Percentiles rank a stretch among this genome's conserved stretches.
Evolutionary conservation across 2,888 invertebrate genomes (phyloP).

Genomic region (Cephus sareptanus): DNA sequence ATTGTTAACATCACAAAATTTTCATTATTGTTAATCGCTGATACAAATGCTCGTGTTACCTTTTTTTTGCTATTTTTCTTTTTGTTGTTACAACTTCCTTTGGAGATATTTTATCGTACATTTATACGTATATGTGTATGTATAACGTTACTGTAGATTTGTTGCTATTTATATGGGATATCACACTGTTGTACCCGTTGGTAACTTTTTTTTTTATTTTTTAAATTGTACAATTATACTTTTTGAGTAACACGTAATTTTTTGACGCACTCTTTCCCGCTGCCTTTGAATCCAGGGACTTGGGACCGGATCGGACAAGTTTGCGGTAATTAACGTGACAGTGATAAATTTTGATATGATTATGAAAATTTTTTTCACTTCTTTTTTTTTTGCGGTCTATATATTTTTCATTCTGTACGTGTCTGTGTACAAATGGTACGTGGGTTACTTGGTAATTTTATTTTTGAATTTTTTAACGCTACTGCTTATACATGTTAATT

Average conservation of each 20-base stretch:
- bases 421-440: no score
- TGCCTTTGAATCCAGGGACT: slow-evolving; percentile 53
- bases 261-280: slow-evolving; percentile 30
- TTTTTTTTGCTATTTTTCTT: not conserved
- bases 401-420: not conserved
- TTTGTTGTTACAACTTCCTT: not conserved
- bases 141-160: not conserved
- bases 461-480: no score
- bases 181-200: not conserved
- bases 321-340: slow-evolving; percentile 60
- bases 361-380: not conserved
- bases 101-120: not conserved
- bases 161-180: not conserved
- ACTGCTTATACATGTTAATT: no score
- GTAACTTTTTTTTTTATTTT: slow-evolving; percentile 12
- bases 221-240: not conserved
- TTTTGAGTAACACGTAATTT: not conserved
- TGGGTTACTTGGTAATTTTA: no score
- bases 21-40: not conserved
- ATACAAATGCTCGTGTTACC: not conserved
- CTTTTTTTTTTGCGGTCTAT: not conserved
- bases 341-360: not conserved
- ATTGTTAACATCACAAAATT: not conserved
- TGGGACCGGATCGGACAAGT: slow-evolving; percentile 58
- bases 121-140: not conserved